Base-by-base conservation (phyloP, 53 echinoderm and acorn worm species). In the Henricia sp. region DNA sequence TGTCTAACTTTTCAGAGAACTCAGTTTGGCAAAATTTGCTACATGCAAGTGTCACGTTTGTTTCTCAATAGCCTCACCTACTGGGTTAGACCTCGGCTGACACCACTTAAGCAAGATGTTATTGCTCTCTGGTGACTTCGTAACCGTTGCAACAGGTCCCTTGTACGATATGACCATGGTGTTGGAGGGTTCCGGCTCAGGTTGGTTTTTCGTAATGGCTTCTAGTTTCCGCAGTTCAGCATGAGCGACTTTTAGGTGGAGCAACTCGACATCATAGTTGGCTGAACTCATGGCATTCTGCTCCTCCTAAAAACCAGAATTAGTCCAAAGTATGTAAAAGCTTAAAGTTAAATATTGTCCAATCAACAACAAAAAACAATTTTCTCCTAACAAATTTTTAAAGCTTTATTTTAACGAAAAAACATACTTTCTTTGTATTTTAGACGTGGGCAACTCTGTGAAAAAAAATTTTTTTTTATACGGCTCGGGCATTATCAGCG, bases 271-370 rank as follows among this genome's bases (percentile, higher is more conserved):
- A 48, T 96, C 96, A 53, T 96, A 96, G 56, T 95, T 95, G 72
- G 96, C 96, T n/a, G 96, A 96, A 52, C 91, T 91, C 56, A 89
- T 91, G 52, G 96, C 93, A 75, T 96, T 96, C 43, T 96, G 96
- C 74, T 96, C 96, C 82, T 96, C 96, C 96, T 96, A 58, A 9
- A 46, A 60, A n/a, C n/a, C n/a, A n/a, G n/a, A n/a, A n/a, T n/a
- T n/a, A n/a, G n/a, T n/a, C n/a, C n/a, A n/a, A n/a, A n/a, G n/a
- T n/a, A n/a, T n/a, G n/a, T n/a, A n/a, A n/a, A n/a, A n/a, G n/a
- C n/a, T n/a, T n/a, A n/a, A n/a, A n/a, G n/a, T n/a, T n/a, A n/a
- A n/a, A n/a, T n/a, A n/a, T n/a, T n/a, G n/a, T n/a, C n/a, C n/a
- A n/a, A n/a, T n/a, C n/a, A n/a, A n/a, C n/a, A n/a, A n/a, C n/a